These are phyloP conservation scores for Tautogolabrus adspersus DNA, from an alignment of 2,113 vertebrate genomes.

Conservation along the genomic window DNA sequence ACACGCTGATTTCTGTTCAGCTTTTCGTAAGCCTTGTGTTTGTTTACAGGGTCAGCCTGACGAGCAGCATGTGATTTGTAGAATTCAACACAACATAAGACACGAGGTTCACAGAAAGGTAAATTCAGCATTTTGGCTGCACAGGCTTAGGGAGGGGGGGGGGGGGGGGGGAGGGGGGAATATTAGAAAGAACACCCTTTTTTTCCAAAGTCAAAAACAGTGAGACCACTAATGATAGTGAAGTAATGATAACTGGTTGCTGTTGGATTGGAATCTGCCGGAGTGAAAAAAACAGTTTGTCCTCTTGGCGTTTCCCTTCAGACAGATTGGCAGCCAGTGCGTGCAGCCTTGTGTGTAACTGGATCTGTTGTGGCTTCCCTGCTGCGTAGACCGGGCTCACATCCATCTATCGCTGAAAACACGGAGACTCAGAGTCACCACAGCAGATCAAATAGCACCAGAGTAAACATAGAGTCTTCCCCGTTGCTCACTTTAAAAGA, in stretches of 20 bases:
- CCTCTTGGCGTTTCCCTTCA: constrained; percentile 59
- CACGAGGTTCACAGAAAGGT: constrained; percentile 1
- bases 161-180: not conserved
- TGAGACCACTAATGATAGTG: constrained; percentile 65
- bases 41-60: constrained; percentile 37
- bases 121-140: not conserved
- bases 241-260: constrained; percentile 62
- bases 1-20: not conserved
- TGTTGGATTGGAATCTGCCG: constrained; percentile 39
- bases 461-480: constrained; percentile 38
- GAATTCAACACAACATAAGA: not conserved
- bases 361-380: constrained; percentile 70
- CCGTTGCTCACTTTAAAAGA: not conserved
- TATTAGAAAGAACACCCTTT: not conserved
- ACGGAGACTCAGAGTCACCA: constrained; percentile 26
- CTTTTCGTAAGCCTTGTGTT: constrained; percentile 4
- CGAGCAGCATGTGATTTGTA: constrained; percentile 30
- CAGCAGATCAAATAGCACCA: constrained; percentile 34
- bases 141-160: not conserved
- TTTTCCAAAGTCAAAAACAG: constrained; percentile 44
- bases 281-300: constrained; percentile 60
- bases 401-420: constrained; percentile 40
- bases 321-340: constrained; percentile 71
- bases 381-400: constrained; percentile 36
- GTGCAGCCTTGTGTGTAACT: constrained; percentile 64